phyloP scores from a whole-genome alignment of 2,113 vertebrate genomes.

The Pterophyllum scalare region DNA sequence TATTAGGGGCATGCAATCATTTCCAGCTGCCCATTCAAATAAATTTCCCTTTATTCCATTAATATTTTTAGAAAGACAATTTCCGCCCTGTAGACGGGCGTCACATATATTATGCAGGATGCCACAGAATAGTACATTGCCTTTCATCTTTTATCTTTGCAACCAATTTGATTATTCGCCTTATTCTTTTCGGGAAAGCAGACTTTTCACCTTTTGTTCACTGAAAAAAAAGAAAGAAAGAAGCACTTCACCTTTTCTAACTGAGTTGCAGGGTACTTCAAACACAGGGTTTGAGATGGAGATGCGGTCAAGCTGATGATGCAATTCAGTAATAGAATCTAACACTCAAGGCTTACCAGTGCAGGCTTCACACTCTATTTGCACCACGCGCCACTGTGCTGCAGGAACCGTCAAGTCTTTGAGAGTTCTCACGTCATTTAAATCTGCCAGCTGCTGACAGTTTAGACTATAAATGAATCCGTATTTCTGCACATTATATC shows the following conservation, averaged over 20 bases:
- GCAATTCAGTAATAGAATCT: neutral
- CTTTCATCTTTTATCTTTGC: constrained; percentile 50
- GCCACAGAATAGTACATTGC: constrained; percentile 36
- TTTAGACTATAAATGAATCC: neutral
- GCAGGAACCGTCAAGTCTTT: neutral
- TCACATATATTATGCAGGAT: constrained; percentile 68
- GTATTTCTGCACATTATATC: neutral
- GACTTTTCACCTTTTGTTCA: rapidly evolving
- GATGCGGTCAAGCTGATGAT: neutral
- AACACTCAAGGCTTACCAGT: neutral
- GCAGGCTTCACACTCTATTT: neutral
- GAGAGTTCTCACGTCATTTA: neutral
- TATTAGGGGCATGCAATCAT: constrained; percentile 18
- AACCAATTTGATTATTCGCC: constrained; percentile 42
- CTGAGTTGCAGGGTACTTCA: neutral
- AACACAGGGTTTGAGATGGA: neutral
- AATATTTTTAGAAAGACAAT: constrained; percentile 71
- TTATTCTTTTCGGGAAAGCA: constrained; percentile 31
- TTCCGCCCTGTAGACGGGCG: constrained; percentile 48
- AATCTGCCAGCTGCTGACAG: neutral
- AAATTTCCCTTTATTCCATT: constrained; percentile 41
- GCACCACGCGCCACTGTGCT: neutral
- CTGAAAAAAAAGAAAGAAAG: too few relatives aligned
- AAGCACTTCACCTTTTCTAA: neutral
- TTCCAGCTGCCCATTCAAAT: constrained; percentile 37